Base-by-base conservation (phyloP, 92 coral and sea anemone genomes). In the Galaxea fascicularis region DNA sequence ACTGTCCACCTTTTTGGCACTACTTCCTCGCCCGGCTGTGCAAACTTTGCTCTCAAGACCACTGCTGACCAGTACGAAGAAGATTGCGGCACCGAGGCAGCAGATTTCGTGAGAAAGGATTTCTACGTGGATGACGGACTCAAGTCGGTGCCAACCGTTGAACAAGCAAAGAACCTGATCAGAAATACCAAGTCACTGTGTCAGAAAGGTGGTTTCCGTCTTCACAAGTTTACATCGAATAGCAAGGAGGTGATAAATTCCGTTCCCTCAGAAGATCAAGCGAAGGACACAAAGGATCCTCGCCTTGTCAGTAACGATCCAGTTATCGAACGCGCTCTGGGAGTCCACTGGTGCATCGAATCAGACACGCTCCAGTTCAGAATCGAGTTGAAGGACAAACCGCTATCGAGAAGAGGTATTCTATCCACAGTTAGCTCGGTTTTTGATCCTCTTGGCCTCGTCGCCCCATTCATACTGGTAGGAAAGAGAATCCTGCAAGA, bases 11-110 rank as follows among this genome's bases (percentile, higher is more conserved):
- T 75, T 5, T 85, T 85, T 27, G 76, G 89, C 11, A 84, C 83
- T 14, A 76, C 89, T 8, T 85, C 89, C 10, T 85, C 77, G 16
- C 89, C 89, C 8, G 84, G 89, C 13, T 85, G 89, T 27, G 77
- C 84, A 10, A 76, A 76, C 69, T 75, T 58, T 11, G 89, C 83
- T 24, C 70, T 85, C 31, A 85, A 65, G 18, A 77, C 71, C 21
- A 64, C 80, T 0, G 83, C 89, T 4, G 89, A 85, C 41, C 75
- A 85, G 76, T 73, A 63, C 20, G 62, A 60, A 57, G 30, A 75
- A 10, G 25, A 31, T 15, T 84, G 65, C 52, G 71, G 83, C 67
- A 70, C 17, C 11, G 65, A 44, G 44, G 88, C 69, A 18, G 85
- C 89, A 31, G 63, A 76, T 46, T 85, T 80, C 52, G 20, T 80